Conservation (phyloP, 2,888 invertebrate genomes). For the Drosophila percnosoma region DNA sequence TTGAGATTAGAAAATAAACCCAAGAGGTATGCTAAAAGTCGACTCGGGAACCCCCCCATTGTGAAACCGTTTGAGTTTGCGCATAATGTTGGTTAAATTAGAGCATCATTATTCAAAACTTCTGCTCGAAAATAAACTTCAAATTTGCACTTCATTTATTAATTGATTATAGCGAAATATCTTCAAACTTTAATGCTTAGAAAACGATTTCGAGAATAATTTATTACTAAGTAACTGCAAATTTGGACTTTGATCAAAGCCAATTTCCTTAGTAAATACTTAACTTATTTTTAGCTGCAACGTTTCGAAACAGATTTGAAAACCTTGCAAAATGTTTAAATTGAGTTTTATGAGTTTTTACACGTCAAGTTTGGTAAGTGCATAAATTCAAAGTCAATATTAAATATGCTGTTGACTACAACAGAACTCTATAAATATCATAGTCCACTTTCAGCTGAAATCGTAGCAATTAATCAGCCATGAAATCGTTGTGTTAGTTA, state of each 20-base stretch:
- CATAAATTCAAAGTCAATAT: background rate
- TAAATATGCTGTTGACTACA: background rate
- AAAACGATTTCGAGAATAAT: background rate
- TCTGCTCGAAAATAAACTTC: background rate
- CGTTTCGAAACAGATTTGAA: background rate
- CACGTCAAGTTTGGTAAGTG: background rate
- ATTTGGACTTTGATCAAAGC: background rate
- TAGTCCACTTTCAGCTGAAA: background rate
- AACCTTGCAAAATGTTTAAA: background rate
- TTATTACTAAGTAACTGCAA: background rate
- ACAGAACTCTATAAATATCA: background rate
- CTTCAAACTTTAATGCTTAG: background rate
- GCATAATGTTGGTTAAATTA: background rate
- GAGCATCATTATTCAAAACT: background rate
- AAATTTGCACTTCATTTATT: background rate
- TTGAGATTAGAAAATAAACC: constrained; percentile 39
- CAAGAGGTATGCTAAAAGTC: background rate
- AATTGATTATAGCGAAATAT: background rate
- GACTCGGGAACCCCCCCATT: constrained; percentile 16
- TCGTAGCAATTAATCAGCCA: background rate
- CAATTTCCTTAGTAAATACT: background rate
- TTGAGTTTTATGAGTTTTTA: background rate
- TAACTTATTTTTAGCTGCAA: background rate
- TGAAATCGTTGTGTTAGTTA: background rate
- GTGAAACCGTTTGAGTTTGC: constrained; percentile 9